These are phyloP conservation scores for Phylloscopus trochilus DNA, from an alignment of 2,113 vertebrate genomes.

Conservation along the genomic window DNA sequence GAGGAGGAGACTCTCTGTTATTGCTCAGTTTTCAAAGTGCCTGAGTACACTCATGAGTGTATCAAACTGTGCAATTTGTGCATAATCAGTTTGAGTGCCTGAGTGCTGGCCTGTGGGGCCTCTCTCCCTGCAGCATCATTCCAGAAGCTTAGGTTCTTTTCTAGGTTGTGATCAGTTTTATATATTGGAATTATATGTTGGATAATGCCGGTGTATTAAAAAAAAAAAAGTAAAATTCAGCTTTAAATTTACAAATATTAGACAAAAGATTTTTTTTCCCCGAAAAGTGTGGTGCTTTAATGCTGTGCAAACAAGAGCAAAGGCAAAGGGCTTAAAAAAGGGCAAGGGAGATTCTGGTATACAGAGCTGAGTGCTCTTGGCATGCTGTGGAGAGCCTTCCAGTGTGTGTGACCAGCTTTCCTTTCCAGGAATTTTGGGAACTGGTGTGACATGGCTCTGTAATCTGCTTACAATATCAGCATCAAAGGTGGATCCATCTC, in stretches of 20 bases:
- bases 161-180: not conserved
- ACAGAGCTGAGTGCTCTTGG: not conserved
- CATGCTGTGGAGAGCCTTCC: not conserved
- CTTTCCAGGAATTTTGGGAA: not conserved
- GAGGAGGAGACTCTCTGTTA: not conserved
- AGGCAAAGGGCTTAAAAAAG: not conserved
- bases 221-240: not conserved
- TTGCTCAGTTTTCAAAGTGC: not conserved
- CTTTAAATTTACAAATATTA: not conserved
- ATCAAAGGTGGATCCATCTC: conserved; percentile 4
- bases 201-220: not conserved
- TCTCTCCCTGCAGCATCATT: not conserved
- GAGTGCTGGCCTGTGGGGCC: not conserved
- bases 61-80: not conserved
- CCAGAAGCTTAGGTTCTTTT: not conserved
- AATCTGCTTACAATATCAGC: not conserved
- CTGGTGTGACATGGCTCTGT: not conserved
- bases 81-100: not conserved
- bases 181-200: not conserved
- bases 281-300: not conserved
- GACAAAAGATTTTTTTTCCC: not conserved
- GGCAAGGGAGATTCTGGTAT: not conserved
- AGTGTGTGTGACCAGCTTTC: not conserved
- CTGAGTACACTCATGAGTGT: not conserved
- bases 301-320: not conserved